Evolutionary conservation across 1,140 invertebrate genomes (phyloP).

Genomic region (Microvelia longipes): DNA sequence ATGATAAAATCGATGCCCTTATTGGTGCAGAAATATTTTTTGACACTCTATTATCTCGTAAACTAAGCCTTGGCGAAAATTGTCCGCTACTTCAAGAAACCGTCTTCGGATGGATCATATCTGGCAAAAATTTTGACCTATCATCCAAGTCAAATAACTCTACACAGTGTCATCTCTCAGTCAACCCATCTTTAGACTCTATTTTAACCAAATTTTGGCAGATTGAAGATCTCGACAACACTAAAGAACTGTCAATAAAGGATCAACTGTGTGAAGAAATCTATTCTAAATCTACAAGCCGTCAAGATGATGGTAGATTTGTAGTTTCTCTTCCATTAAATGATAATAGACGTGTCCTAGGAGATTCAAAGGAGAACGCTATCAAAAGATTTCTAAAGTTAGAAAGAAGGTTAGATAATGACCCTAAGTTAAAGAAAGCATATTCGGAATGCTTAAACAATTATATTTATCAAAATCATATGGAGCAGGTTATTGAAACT

Average conservation of each 20-base stretch:
- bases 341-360: not conserved
- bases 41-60: too few species aligned
- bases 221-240: not conserved
- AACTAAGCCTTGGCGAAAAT: too few species aligned
- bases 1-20: too few species aligned
- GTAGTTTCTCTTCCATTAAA: not conserved
- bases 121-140: too few species aligned
- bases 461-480: not conserved
- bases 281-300: not conserved
- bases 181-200: too few species aligned
- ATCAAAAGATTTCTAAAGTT: not conserved
- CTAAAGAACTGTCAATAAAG: not conserved
- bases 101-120: too few species aligned
- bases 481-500: not conserved
- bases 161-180: too few species aligned
- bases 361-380: not conserved
- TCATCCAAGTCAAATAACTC: too few species aligned
- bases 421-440: not conserved
- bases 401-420: not conserved
- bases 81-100: too few species aligned
- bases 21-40: too few species aligned
- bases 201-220: not conserved
- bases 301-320: not conserved
- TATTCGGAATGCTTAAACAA: not conserved
- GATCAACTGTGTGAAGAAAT: not conserved